Evolutionary conservation across 2,113 vertebrate genomes (phyloP).

Genomic region (Neolamprologus brichardi): DNA sequence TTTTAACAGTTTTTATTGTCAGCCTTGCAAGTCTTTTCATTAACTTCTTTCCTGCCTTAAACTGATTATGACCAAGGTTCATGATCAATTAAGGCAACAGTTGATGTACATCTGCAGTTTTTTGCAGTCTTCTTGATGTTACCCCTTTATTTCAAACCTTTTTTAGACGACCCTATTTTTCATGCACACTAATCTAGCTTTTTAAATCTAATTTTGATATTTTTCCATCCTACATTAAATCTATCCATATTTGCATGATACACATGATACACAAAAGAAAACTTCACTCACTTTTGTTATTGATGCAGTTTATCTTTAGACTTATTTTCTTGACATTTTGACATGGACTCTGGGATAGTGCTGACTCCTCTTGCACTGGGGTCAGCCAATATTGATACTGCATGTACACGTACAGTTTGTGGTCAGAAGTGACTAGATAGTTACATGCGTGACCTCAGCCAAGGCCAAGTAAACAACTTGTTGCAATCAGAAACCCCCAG

Average conservation of each 20-base stretch:
- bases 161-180: background rate
- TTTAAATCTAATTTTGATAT: fast-evolving
- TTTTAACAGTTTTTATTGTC: background rate
- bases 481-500: no score
- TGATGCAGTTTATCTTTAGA: background rate
- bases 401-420: no score
- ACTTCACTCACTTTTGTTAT: background rate
- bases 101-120: background rate
- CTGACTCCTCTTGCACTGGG: background rate
- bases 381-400: no score
- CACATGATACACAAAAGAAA: background rate
- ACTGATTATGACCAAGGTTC: background rate
- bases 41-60: background rate
- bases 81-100: background rate
- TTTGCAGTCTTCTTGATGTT: background rate
- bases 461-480: no score
- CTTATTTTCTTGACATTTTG: background rate
- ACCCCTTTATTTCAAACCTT: background rate
- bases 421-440: no score
- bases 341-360: background rate
- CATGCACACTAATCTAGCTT: background rate
- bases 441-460: no score
- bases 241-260: background rate
- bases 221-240: background rate
- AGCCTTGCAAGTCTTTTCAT: background rate